Evolutionary conservation across 2,113 vertebrate genomes (phyloP).

Genomic region (Potamarius usumacintae): DNA sequence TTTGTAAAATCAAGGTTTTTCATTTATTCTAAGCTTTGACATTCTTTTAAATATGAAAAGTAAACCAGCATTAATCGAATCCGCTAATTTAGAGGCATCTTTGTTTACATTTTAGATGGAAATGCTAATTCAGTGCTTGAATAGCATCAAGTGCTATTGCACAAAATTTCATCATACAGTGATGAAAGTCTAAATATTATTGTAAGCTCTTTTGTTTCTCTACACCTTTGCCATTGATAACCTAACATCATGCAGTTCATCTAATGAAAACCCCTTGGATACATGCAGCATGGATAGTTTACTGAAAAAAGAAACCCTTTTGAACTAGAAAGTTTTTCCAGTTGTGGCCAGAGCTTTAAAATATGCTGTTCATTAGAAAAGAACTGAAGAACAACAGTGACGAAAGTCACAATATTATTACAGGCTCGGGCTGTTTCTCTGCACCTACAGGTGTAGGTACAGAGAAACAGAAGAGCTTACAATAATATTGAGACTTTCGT

Average conservation of each 20-base stretch:
- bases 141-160: not conserved
- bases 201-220: slow-evolving; percentile 46
- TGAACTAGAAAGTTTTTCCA: not conserved
- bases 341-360: slow-evolving; percentile 34
- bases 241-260: not conserved
- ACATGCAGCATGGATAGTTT: not conserved
- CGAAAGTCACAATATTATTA: slow-evolving; percentile 47
- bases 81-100: not conserved
- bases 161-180: not conserved
- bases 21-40: not conserved
- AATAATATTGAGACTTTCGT: slow-evolving; percentile 47
- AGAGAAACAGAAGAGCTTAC: slow-evolving; percentile 45
- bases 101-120: not conserved
- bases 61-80: not conserved
- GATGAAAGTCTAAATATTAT: slow-evolving; percentile 46
- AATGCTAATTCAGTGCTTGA: not conserved
- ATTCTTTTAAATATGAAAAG: not conserved
- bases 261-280: slow-evolving; percentile 11
- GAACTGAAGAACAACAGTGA: slow-evolving; percentile 58
- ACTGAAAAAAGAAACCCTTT: not conserved
- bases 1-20: not conserved
- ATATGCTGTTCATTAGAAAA: slow-evolving; percentile 66
- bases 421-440: slow-evolving; percentile 60
- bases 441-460: slow-evolving; percentile 46
- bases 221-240: slow-evolving; percentile 11